A percentile compares a stretch with the other conserved stretches of the same genome.
Conservation (phyloP, 1,140 invertebrate genomes). For the Archegozetes longisetosus region DNA sequence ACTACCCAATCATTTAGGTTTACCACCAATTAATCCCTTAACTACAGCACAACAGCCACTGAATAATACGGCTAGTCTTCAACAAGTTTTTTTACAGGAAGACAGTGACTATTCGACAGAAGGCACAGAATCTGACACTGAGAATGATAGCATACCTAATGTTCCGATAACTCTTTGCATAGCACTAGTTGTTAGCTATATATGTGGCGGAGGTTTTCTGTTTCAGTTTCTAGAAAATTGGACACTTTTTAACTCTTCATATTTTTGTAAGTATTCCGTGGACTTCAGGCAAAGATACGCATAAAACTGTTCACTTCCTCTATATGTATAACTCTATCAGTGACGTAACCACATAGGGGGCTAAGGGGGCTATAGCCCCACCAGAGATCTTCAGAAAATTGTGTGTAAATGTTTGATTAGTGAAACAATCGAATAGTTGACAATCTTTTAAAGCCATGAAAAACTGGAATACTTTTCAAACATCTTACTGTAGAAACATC, state of each 20-base stretch:
- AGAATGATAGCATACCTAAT: slow-evolving; percentile 14
- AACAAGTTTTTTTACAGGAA: background rate
- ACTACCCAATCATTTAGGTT: background rate
- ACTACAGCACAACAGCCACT: background rate
- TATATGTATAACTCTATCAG: no score
- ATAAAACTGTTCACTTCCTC: no score
- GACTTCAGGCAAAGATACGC: no score
- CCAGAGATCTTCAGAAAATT: no score
- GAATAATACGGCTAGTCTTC: background rate
- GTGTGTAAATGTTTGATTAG: no score
- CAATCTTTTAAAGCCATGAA: no score
- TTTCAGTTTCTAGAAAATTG: slow-evolving; percentile 61
- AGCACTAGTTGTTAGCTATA: slow-evolving; percentile 70
- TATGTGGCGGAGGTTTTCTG: slow-evolving; percentile 64
- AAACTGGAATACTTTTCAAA: no score
- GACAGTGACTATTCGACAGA: background rate
- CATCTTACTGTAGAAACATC: no score
- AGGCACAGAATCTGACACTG: background rate
- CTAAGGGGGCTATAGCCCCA: no score
- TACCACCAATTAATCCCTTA: background rate
- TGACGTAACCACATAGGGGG: no score
- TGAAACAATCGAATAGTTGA: no score
- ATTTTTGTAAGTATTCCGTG: no score
- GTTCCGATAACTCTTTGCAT: slow-evolving; percentile 75
- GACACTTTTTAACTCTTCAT: slow-evolving; percentile 73